phyloP scores from a whole-genome alignment of 2,888 invertebrate species.

The Alloplasta piceator region DNA sequence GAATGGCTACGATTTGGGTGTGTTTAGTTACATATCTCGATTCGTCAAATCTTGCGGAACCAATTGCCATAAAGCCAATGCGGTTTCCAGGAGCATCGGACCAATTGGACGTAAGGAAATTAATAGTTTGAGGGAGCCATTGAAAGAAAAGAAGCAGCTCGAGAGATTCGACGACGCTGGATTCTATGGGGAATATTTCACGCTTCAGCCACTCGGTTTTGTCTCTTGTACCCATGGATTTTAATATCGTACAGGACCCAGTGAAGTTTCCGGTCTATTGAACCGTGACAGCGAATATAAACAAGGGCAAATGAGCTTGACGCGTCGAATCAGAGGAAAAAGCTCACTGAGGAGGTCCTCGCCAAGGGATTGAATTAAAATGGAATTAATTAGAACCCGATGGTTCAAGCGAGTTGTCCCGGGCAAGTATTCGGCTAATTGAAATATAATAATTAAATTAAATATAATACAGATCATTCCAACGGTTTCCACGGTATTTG shows the following conservation, averaged over 20 bases:
- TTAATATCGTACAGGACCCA: slow-evolving; percentile 72
- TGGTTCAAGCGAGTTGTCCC: slow-evolving; percentile 1
- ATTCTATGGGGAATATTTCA: not conserved
- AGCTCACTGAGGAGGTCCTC: slow-evolving; percentile 8
- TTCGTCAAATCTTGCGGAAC: slow-evolving; percentile 45
- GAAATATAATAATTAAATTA: slow-evolving; percentile 38
- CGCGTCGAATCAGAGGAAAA: slow-evolving; percentile 40
- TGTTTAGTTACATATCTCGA: slow-evolving; percentile 11
- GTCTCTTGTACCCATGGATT: slow-evolving; percentile 63
- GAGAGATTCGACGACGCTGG: slow-evolving; percentile 5
- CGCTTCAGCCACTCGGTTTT: slow-evolving; percentile 52
- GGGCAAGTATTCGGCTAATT: slow-evolving; percentile 6
- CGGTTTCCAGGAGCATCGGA: slow-evolving; percentile 51
- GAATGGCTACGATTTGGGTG: slow-evolving; percentile 5
- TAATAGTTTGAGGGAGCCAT: slow-evolving; percentile 59
- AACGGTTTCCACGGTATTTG: not conserved
- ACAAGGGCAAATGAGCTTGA: slow-evolving; percentile 38
- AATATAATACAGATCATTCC: slow-evolving; percentile 8
- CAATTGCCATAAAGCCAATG: slow-evolving; percentile 32
- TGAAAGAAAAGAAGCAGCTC: slow-evolving; percentile 22
- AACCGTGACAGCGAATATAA: slow-evolving; percentile 62
- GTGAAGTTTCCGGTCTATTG: slow-evolving; percentile 71
- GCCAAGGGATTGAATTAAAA: slow-evolving; percentile 31
- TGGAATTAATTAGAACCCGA: slow-evolving; percentile 55
- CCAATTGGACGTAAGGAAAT: slow-evolving; percentile 68